Conservation (phyloP, 2,888 invertebrate genomes). For the Dolichomitus sp. region DNA sequence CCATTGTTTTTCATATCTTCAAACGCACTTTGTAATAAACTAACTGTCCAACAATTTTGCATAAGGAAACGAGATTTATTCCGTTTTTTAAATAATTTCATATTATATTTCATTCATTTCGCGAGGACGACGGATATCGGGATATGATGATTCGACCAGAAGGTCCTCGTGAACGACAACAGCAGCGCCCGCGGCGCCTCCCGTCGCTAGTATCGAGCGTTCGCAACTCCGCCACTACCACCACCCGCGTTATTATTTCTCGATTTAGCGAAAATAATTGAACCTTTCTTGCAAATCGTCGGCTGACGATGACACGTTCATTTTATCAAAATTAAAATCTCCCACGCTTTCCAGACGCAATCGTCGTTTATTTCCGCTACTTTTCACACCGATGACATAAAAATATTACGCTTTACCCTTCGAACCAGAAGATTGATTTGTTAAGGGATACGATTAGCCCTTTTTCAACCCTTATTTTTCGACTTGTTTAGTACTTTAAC, state of each 20-base stretch:
- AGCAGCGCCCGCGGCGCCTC: conserved; percentile 53
- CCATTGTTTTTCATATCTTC: neutral
- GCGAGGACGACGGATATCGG: neutral
- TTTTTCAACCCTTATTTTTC: conserved; percentile 1
- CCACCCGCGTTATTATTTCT: conserved; percentile 18
- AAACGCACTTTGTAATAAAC: neutral
- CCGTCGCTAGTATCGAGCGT: conserved; percentile 62
- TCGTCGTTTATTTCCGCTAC: neutral
- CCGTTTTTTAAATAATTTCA: neutral
- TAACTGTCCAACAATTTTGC: neutral
- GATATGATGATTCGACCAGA: conserved; percentile 23
- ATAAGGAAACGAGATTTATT: neutral
- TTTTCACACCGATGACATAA: neutral
- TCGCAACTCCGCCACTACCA: conserved; percentile 42
- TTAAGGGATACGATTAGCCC: neutral
- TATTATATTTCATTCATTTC: neutral
- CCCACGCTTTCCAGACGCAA: neutral
- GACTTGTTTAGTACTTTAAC: neutral
- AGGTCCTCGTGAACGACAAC: conserved; percentile 50
- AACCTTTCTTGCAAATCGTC: neutral
- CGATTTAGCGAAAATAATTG: conserved; percentile 6
- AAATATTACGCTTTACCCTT: neutral
- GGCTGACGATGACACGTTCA: neutral
- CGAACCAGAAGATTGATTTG: neutral
- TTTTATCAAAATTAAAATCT: neutral